Base-by-base conservation (phyloP, 2,113 vertebrate genomes). In the Raja brachyura region DNA sequence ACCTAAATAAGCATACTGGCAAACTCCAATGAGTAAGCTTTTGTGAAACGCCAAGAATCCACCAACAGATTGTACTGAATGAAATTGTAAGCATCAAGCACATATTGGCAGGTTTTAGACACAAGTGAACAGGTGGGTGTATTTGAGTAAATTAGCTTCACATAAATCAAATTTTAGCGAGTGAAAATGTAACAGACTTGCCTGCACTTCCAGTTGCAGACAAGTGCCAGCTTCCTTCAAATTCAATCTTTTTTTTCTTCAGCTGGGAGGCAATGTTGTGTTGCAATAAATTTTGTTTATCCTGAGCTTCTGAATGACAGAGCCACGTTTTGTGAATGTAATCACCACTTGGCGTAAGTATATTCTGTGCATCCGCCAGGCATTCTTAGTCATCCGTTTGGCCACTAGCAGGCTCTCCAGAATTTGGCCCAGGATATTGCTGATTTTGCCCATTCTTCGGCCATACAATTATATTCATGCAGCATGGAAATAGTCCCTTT, bases 111-210 rank as follows among this genome's bases (percentile, higher is more conserved):
- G 20, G 48, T 73, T 73, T 92, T 14, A 92, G 48, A 39, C 39
- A 73, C 66, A 92, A 92, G 68, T 74, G 68, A 73, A 92, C 90
- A 92, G 33, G 90, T 92, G 90, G 68, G 90, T 54, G 90, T 92
- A 92, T 92, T 92, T 92, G 31, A 73, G 90, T 92, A 92, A 92
- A 92, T 92, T 92, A 92, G 20, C 90, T 74, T 70, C 90, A 92
- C 90, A 92, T 63, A 92, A 73, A 70, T 92, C 31, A 92, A 70
- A 92, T 92, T 74, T 92, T 74, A 48, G 33, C 39, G 28, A 92
- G 68, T 70, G 90, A 92, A 92, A 74, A 92, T 74, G 33, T 28
- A 74, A 92, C 70, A 73, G 33, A 70, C 33, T 90, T 90, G 31
- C 70, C 18, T 39, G 33, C 20, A 70, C 18, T 90, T 70, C 31